These are phyloP conservation scores for Opisthocomus hoazin DNA, from an alignment of 2,113 vertebrate species.

Conservation along the genomic window DNA sequence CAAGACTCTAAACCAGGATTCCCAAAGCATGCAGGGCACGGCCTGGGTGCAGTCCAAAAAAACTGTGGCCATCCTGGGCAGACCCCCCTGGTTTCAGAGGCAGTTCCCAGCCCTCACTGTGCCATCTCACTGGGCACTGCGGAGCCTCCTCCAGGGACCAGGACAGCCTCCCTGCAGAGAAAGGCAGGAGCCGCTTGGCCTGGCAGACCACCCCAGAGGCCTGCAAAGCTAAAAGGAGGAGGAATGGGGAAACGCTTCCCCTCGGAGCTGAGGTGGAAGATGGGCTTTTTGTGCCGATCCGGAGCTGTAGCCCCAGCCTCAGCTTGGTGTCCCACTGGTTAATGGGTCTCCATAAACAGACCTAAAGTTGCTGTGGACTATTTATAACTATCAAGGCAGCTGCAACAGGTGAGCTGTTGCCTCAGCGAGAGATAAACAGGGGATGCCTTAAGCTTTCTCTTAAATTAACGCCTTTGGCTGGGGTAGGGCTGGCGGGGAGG, in stretches of 20 bases:
- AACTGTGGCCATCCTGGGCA: background rate
- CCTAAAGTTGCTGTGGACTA: rapidly evolving
- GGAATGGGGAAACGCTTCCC: background rate
- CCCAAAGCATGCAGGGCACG: background rate
- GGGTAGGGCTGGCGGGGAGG: background rate
- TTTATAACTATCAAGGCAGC: rapidly evolving
- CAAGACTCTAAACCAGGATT: background rate
- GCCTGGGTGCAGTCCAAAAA: background rate
- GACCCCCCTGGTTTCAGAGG: background rate
- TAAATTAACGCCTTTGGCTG: background rate
- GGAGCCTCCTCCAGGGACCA: background rate
- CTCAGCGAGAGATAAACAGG: background rate
- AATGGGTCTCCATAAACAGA: background rate
- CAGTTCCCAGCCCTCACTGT: background rate
- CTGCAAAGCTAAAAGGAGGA: background rate
- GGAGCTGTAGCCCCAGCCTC: background rate
- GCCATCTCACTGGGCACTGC: rapidly evolving
- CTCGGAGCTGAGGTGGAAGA: background rate
- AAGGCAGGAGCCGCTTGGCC: background rate
- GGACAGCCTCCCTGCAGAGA: background rate
- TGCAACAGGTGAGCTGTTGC: background rate
- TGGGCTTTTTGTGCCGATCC: background rate
- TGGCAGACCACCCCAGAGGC: background rate
- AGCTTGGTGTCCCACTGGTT: background rate
- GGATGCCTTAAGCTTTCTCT: background rate